Evolutionary conservation across 2,888 invertebrate species (phyloP).

Genomic region (Tanytarsus gracilentus): DNA sequence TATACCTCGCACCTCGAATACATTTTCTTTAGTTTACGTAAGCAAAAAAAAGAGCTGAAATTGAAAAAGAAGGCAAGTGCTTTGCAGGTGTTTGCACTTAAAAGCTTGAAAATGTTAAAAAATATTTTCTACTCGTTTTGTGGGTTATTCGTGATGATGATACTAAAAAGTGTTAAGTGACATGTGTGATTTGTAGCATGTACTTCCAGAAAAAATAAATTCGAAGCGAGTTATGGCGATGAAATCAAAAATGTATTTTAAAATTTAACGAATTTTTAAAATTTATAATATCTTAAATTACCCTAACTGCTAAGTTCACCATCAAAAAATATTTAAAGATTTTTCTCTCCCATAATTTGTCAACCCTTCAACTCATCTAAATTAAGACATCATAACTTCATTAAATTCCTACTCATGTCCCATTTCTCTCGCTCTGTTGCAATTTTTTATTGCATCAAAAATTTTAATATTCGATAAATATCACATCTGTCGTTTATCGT

Average conservation of each 20-base stretch:
- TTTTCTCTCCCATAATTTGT: too few species aligned
- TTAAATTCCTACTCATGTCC: too few species aligned
- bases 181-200: conserved; percentile 2
- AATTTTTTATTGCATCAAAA: too few species aligned
- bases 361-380: too few species aligned
- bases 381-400: too few species aligned
- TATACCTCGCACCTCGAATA: not conserved
- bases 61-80: conserved; percentile 17
- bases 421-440: too few species aligned
- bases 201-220: not conserved
- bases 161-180: conserved; percentile 8
- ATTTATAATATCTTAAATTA: not conserved
- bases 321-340: too few species aligned
- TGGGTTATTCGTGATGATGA: conserved; percentile 13
- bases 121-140: conserved; percentile 17
- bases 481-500: too few species aligned
- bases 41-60: not conserved
- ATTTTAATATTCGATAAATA: too few species aligned
- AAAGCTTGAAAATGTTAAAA: conserved; percentile 18
- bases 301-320: not conserved
- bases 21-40: too few species aligned
- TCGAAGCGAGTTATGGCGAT: not conserved
- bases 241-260: too few species aligned
- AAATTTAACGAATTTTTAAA: not conserved
- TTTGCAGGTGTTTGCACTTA: conserved; percentile 28